Evolutionary conservation across 2,113 vertebrate species (phyloP).

Genomic region (Epinephelus moara): DNA sequence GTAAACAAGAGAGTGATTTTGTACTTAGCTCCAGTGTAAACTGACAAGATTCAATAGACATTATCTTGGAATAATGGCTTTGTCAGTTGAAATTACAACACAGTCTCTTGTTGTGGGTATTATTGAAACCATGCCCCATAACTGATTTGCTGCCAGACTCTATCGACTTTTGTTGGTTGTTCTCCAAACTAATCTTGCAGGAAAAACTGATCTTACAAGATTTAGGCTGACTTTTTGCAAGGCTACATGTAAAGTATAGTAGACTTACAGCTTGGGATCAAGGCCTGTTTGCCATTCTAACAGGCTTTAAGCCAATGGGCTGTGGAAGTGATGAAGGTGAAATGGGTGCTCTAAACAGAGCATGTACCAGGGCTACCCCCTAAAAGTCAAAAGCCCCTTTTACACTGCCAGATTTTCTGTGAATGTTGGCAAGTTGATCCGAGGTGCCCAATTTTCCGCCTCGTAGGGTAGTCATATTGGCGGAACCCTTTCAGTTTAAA

Average conservation of each 20-base stretch:
- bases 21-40: conserved; percentile 19
- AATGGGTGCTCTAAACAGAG: conserved; percentile 25
- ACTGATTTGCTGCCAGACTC: conserved; percentile 31
- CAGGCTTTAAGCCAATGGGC: conserved; percentile 1
- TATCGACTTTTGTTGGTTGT: conserved; percentile 36
- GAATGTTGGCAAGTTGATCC: no score
- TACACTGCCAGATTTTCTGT: no score
- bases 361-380: background rate
- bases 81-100: conserved; percentile 48
- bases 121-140: conserved; percentile 32
- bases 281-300: background rate
- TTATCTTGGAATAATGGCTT: conserved; percentile 23
- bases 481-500: no score
- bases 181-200: conserved; percentile 33
- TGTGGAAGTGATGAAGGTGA: conserved; percentile 10
- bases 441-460: no score
- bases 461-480: no score
- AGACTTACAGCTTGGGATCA: background rate
- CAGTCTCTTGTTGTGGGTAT: conserved; percentile 42
- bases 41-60: conserved; percentile 31
- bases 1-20: conserved; percentile 11
- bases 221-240: conserved; percentile 16
- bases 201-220: conserved; percentile 18
- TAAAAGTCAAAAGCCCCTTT: no score
- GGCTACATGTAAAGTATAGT: conserved; percentile 12